phyloP scores from a whole-genome alignment of 2,888 invertebrate genomes.

The Orchesellides sinensis region DNA sequence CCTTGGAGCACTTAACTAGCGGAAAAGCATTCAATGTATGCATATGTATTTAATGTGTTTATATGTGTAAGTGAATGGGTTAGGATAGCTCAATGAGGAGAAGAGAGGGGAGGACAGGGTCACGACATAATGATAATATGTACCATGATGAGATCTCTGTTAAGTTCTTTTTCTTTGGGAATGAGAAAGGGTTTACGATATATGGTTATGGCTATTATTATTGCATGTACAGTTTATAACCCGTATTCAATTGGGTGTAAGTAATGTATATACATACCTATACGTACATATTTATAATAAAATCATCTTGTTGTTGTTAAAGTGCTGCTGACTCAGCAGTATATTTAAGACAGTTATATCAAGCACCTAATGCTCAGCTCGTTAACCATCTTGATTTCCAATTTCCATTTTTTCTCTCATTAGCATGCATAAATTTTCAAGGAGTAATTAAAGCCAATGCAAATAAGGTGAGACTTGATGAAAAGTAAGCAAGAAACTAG shows the following conservation, averaged over 20 bases:
- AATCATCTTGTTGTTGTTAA: no score
- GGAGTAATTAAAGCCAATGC: constrained; percentile 45
- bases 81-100: not conserved
- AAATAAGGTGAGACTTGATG: constrained; percentile 39
- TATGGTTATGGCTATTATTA: not conserved
- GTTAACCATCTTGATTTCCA: not conserved
- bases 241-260: no score
- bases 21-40: not conserved
- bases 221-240: not conserved
- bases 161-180: constrained; percentile 35
- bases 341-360: constrained; percentile 53
- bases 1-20: constrained; percentile 1
- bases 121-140: constrained; percentile 51
- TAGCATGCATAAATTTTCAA: constrained; percentile 44
- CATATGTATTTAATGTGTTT: not conserved
- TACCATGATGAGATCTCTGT: constrained; percentile 51
- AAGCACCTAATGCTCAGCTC: not conserved
- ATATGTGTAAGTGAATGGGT: constrained; percentile 20
- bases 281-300: no score
- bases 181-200: constrained; percentile 1
- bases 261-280: no score
- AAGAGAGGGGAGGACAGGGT: constrained; percentile 62
- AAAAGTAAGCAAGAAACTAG: no score
- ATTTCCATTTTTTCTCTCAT: constrained; percentile 30
- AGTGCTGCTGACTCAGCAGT: constrained; percentile 58